Base-by-base conservation (phyloP, 2,797 vertebrate genomes). In the Sebastes alutus region DNA sequence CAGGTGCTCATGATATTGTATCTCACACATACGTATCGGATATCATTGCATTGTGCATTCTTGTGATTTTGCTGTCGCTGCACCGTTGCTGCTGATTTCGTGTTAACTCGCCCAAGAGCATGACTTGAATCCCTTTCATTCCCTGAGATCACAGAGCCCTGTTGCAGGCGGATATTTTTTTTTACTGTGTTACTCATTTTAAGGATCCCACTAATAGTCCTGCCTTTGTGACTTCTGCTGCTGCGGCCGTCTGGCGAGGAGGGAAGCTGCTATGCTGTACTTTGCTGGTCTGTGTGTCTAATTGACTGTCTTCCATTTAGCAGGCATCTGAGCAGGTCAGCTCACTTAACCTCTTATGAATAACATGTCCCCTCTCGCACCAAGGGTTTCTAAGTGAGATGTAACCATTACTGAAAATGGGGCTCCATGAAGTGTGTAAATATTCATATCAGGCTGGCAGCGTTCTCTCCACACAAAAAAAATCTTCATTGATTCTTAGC, bases 261-360 rank as follows among this genome's bases (percentile, higher is more conserved):
- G 78, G 72, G 80, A 83, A 85, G 85, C 72, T 58, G 87, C 85
- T 83, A 68, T 69, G 74, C 78, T 73, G 76, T 56, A 69, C 68
- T 62, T 75, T 56, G 49, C 75, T 54, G 77, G 63, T 63, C 82
- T 72, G 75, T 69, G 79, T 71, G 81, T 87, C 83, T 94, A 93
- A 92, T 92, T 92, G 89, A 93, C 92, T 83, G 75, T 90, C 81
- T 87, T 88, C 80, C 86, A 70, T 93, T 95, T 90, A 87, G 89
- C 87, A 81, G 88, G 86, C 89, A 80, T 91, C 87, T 88, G 88
- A 92, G 75, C 89, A 90, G 94, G 93, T 94, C 91, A 93, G 72
- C 83, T 90, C 87, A 93, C 89, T 94, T 94, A 93, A 94, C 92
- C 93, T 91, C 88, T 87, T 86, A 88, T 89, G 90, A 93, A 94